Conservation (phyloP, 2,797 vertebrate genomes). For the Arrhamphus sclerolepis region DNA sequence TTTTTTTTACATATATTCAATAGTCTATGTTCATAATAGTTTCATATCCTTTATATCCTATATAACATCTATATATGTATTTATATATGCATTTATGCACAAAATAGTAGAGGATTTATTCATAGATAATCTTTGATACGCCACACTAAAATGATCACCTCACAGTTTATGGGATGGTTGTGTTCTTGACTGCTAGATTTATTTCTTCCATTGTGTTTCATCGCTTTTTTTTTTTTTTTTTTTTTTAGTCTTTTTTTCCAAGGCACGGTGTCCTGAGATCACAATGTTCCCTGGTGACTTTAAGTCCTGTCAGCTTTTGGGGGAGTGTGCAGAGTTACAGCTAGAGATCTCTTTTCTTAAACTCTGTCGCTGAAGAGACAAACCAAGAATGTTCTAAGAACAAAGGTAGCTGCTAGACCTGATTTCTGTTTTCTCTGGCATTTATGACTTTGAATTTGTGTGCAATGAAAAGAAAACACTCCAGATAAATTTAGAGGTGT, state of each 20-base stretch:
- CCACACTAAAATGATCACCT: background rate
- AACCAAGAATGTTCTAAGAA: slow-evolving; percentile 79
- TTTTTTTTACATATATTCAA: no score
- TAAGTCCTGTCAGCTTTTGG: slow-evolving; percentile 76
- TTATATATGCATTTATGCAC: no score
- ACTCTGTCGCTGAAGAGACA: slow-evolving; percentile 80
- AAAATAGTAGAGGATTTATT: no score
- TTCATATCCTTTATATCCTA: no score
- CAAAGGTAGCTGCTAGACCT: slow-evolving; percentile 70
- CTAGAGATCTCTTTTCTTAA: slow-evolving; percentile 70
- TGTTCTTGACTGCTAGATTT: slow-evolving; percentile 28
- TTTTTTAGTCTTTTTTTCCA: slow-evolving; percentile 49
- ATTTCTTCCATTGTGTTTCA: slow-evolving; percentile 47
- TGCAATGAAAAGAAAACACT: slow-evolving; percentile 41
- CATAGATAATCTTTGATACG: no score
- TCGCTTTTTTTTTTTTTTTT: slow-evolving; percentile 52
- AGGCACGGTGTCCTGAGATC: slow-evolving; percentile 75
- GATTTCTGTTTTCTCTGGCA: slow-evolving; percentile 65
- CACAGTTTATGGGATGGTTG: slow-evolving; percentile 6
- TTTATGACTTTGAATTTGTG: slow-evolving; percentile 61
- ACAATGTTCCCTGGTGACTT: slow-evolving; percentile 83
- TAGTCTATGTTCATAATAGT: no score
- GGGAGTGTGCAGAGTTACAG: slow-evolving; percentile 80
- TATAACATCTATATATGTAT: no score
- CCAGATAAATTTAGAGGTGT: slow-evolving; percentile 37